Conservation (phyloP, 2,888 invertebrate genomes). For the Iselma pallidipennis region DNA sequence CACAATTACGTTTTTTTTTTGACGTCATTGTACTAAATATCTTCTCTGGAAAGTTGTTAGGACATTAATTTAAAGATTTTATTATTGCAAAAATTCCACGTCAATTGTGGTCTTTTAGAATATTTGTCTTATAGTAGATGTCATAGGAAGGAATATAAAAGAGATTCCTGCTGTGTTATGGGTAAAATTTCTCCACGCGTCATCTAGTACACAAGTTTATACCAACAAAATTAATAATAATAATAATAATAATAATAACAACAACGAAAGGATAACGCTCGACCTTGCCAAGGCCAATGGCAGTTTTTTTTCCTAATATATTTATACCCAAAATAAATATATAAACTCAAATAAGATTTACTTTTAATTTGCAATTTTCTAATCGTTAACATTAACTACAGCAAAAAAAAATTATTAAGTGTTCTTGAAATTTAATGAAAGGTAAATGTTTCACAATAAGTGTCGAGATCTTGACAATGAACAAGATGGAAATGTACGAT, state of each 20-base stretch:
- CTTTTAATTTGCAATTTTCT: too few species aligned
- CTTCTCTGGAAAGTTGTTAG: background rate
- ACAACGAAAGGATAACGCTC: constrained; percentile 11
- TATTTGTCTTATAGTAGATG: too few species aligned
- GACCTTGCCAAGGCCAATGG: constrained; percentile 22
- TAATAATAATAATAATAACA: background rate
- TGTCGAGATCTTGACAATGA: too few species aligned
- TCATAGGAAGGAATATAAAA: background rate
- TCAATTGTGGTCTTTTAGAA: too few species aligned
- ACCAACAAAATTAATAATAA: background rate
- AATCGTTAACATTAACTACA: too few species aligned
- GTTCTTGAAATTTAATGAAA: too few species aligned
- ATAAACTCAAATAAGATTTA: background rate
- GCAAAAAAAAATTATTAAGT: too few species aligned
- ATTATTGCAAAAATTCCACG: too few species aligned
- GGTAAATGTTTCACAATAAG: too few species aligned
- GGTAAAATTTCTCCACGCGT: constrained; percentile 18
- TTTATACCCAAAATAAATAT: constrained; percentile 9
- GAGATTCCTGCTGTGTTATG: background rate
- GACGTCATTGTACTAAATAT: background rate
- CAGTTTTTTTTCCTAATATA: constrained; percentile 8
- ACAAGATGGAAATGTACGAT: too few species aligned
- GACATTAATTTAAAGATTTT: background rate
- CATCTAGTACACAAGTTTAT: background rate
- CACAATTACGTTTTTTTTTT: background rate